Evolutionary conservation across 1,140 invertebrate species (phyloP).

Genomic region (Papilio dardanus): DNA sequence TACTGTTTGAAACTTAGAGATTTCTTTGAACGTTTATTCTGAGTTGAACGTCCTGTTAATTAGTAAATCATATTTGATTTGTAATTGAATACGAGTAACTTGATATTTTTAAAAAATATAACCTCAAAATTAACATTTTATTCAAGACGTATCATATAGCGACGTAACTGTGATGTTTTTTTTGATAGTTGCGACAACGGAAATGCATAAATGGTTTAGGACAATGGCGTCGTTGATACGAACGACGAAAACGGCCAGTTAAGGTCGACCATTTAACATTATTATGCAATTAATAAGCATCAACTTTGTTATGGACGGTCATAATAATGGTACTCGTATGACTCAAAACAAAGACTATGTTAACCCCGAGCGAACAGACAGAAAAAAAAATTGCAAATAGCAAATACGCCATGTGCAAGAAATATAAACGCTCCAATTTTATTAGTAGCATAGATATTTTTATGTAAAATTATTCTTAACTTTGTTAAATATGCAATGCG

Average conservation of each 20-base stretch:
- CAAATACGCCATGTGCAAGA: no score
- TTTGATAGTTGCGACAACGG: conserved; percentile 56
- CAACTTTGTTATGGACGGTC: neutral
- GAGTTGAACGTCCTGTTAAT: no score
- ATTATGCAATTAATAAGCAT: conserved; percentile 43
- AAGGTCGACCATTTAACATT: conserved; percentile 58
- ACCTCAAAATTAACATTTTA: neutral
- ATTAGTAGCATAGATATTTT: no score
- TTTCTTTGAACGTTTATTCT: no score
- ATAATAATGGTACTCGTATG: neutral
- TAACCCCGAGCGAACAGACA: no score
- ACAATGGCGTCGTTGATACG: conserved; percentile 56
- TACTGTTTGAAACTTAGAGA: no score
- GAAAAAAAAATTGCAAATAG: no score
- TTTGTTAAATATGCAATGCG: conserved; percentile 23
- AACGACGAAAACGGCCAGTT: conserved; percentile 50
- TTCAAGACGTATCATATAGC: neutral
- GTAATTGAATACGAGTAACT: neutral
- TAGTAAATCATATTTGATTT: no score
- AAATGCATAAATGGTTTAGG: conserved; percentile 64
- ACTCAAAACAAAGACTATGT: no score
- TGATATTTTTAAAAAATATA: neutral
- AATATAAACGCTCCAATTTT: neutral
- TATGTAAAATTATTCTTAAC: neutral
- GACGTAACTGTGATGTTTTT: conserved; percentile 55